Percentiles rank a stretch among this genome's conserved stretches.
These are phyloP conservation scores for Chaunax sp. DNA, from an alignment of 2,797 vertebrate species.

Conservation along the genomic window DNA sequence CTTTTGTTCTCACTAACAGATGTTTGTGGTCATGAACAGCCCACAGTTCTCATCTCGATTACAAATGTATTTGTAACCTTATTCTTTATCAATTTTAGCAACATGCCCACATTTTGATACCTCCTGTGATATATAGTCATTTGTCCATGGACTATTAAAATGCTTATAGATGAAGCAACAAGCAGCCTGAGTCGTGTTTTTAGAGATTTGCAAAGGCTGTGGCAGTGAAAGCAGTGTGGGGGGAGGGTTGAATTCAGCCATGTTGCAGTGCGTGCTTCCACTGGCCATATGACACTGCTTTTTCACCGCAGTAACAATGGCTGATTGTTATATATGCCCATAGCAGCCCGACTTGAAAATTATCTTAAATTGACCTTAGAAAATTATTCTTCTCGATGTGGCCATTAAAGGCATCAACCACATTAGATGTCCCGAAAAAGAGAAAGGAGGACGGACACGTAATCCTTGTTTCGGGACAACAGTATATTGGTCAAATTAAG, in stretches of 20 bases:
- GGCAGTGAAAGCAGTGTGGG: slow-evolving; percentile 2
- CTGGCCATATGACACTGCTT: slow-evolving; percentile 63
- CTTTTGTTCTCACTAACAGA: slow-evolving; percentile 31
- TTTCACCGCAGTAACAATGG: slow-evolving; percentile 66
- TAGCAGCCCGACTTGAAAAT: slow-evolving; percentile 22
- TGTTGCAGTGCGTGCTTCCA: slow-evolving; percentile 52
- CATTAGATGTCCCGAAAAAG: too few relatives aligned
- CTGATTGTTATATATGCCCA: slow-evolving; percentile 52
- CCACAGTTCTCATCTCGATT: slow-evolving; percentile 12
- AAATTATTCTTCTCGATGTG: background rate
- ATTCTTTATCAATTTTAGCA: background rate
- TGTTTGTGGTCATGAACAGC: slow-evolving; percentile 42
- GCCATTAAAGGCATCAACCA: background rate
- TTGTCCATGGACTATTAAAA: slow-evolving; percentile 62
- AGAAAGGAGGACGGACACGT: too few relatives aligned
- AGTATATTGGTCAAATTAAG: too few relatives aligned
- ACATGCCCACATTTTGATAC: slow-evolving; percentile 56
- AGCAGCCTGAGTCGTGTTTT: slow-evolving; percentile 29
- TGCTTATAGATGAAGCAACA: slow-evolving; percentile 36
- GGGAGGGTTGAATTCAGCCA: slow-evolving; percentile 46
- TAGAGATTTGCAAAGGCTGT: too few relatives aligned
- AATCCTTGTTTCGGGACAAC: too few relatives aligned
- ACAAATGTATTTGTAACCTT: too few relatives aligned
- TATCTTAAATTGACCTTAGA: slow-evolving; percentile 30
- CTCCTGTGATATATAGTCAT: slow-evolving; percentile 54